Percentiles rank a stretch among this genome's conserved stretches.
phyloP scores from a whole-genome alignment of 2,113 vertebrate genomes.

The Toxostoma redivivum region DNA sequence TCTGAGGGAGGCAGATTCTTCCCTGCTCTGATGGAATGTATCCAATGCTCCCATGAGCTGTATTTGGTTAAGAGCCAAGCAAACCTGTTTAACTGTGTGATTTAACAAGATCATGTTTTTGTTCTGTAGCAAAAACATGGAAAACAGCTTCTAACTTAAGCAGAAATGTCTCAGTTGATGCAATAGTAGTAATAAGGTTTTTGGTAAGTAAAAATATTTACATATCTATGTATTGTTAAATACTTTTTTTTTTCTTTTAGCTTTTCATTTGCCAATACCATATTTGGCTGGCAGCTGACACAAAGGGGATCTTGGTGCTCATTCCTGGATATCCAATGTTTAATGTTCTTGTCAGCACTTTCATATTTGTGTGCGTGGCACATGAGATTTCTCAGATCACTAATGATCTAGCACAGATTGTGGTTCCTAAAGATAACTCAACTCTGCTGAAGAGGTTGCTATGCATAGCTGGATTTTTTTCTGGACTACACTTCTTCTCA shows the following conservation, averaged over 20 bases:
- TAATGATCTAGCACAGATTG: conserved; percentile 91
- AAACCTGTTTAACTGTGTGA: neutral
- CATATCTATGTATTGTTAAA: neutral
- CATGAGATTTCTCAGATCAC: conserved; percentile 97
- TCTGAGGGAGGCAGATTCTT: neutral
- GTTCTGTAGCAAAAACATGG: neutral
- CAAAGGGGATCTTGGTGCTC: conserved; percentile 94
- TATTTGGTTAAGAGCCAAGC: neutral
- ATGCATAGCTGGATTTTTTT: conserved; percentile 74
- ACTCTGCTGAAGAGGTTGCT: conserved; percentile 86
- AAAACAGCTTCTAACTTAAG: neutral
- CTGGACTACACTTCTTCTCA: conserved; percentile 79
- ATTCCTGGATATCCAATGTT: conserved; percentile 90
- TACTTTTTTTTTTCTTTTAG: conserved; percentile 58
- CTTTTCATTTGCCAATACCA: conserved; percentile 99
- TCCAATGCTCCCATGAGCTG: accelerated
- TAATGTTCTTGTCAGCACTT: conserved; percentile 94
- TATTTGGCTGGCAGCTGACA: conserved; percentile 97
- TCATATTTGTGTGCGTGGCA: conserved; percentile 97
- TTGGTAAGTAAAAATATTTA: neutral
- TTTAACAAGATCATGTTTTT: neutral
- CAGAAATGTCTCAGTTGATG: neutral
- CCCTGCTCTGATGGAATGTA: neutral
- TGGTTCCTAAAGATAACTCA: conserved; percentile 90
- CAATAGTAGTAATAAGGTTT: neutral